Conservation (phyloP, 2,113 vertebrate genomes). For the Acrocephalus arundinaceus region DNA sequence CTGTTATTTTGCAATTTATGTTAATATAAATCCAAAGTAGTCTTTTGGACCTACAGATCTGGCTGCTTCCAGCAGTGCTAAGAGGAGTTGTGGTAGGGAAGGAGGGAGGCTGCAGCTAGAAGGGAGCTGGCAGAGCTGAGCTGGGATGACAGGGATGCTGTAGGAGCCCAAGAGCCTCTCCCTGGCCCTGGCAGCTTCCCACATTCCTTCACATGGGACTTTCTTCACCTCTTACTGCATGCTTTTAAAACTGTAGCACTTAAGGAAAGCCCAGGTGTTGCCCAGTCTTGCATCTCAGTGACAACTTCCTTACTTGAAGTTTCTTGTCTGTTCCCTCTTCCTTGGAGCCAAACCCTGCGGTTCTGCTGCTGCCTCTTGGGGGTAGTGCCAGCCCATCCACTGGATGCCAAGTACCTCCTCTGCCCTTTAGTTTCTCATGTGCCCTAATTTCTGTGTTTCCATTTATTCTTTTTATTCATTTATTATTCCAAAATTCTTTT, state of each 20-base stretch:
- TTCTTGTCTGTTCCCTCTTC: neutral
- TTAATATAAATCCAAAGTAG: neutral
- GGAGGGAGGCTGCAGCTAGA: neutral
- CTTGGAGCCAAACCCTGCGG: neutral
- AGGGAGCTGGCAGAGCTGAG: neutral
- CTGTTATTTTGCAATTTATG: neutral
- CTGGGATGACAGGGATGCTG: neutral
- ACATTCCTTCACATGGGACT: fast-evolving
- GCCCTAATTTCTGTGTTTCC: neutral
- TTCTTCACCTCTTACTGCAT: neutral
- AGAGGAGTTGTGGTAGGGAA: neutral
- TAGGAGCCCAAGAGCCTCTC: neutral
- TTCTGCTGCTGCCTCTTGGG: neutral
- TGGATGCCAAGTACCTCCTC: neutral
- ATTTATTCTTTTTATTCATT: neutral
- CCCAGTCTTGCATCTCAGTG: neutral
- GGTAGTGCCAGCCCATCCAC: neutral
- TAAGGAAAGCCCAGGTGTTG: neutral
- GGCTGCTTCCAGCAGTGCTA: neutral
- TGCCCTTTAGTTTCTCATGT: neutral
- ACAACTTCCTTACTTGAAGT: neutral
- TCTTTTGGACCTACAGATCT: neutral
- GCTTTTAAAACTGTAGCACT: neutral
- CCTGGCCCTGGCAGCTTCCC: neutral
- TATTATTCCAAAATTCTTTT: neutral